Conservation (phyloP, 2,888 invertebrate species). For the Ormyrus rosae region DNA sequence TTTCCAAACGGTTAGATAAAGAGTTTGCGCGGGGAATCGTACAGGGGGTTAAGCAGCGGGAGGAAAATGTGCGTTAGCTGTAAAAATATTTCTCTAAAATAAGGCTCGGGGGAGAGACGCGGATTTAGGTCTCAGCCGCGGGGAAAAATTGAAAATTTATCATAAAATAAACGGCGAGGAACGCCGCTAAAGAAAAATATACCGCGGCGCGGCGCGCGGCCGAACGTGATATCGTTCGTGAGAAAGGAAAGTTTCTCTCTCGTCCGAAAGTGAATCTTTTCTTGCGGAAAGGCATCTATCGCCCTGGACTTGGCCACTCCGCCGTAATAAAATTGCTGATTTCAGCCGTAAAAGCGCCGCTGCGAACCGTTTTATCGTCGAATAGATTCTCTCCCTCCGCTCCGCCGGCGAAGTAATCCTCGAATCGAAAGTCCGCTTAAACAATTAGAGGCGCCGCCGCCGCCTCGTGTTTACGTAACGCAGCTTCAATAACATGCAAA, state of each 20-base stretch:
- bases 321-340: conserved; percentile 23
- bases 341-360: conserved; percentile 1
- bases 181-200: conserved; percentile 1
- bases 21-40: too few species aligned
- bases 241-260: conserved; percentile 2
- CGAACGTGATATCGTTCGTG: conserved; percentile 13
- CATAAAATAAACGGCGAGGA: conserved; percentile 20
- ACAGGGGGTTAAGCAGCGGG: too few species aligned
- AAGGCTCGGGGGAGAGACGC: background rate
- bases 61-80: too few species aligned
- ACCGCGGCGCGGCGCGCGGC: background rate
- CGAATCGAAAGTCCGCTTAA: too few species aligned
- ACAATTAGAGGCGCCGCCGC: too few species aligned
- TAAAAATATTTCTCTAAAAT: background rate
- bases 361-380: too few species aligned
- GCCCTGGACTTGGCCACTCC: conserved; percentile 10
- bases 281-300: conserved; percentile 26
- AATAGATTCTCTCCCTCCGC: too few species aligned
- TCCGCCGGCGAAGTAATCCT: too few species aligned
- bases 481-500: too few species aligned
- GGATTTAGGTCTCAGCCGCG: background rate
- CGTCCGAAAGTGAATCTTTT: conserved; percentile 31
- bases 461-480: too few species aligned
- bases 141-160: conserved; percentile 25
- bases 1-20: background rate